Percentiles rank a stretch among this genome's conserved stretches.
phyloP scores from a whole-genome alignment of 2,113 vertebrate genomes.

The Cryptomyrus ogoouensis region DNA sequence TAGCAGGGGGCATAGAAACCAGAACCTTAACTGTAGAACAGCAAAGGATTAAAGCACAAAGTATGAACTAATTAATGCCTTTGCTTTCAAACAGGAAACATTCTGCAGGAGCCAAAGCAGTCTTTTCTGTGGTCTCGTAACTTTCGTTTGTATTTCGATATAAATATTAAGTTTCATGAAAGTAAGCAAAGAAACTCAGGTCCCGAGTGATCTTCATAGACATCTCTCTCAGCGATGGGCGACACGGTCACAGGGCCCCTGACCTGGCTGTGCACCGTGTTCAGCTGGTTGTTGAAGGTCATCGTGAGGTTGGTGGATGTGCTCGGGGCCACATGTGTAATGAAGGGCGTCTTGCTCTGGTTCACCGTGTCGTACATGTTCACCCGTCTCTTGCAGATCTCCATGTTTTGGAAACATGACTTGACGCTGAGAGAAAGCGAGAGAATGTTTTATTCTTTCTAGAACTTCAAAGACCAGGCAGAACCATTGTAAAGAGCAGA shows the following conservation, averaged over 20 bases:
- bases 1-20: neutral
- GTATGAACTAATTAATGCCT: neutral
- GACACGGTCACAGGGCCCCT: neutral
- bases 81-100: neutral
- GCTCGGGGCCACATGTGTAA: constrained; percentile 94
- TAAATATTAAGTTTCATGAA: neutral
- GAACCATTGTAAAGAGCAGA: neutral
- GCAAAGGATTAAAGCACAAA: neutral
- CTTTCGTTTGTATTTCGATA: neutral
- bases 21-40: constrained; percentile 36
- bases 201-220: neutral
- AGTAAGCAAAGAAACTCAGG: neutral
- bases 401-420: constrained; percentile 99
- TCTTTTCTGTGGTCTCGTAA: neutral
- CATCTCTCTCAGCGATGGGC: neutral
- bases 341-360: constrained; percentile 99
- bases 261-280: constrained; percentile 91
- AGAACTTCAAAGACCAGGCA: neutral
- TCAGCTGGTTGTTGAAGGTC: constrained; percentile 99
- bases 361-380: constrained; percentile 97
- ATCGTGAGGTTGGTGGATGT: constrained; percentile 98
- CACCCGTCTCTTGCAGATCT: constrained; percentile 92
- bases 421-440: constrained; percentile 72
- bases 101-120: neutral
- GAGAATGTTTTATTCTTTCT: neutral